Evolutionary conservation across 53 echinoderm and acorn worm genomes (phyloP).

Genomic region (Zoroaster sp.): DNA sequence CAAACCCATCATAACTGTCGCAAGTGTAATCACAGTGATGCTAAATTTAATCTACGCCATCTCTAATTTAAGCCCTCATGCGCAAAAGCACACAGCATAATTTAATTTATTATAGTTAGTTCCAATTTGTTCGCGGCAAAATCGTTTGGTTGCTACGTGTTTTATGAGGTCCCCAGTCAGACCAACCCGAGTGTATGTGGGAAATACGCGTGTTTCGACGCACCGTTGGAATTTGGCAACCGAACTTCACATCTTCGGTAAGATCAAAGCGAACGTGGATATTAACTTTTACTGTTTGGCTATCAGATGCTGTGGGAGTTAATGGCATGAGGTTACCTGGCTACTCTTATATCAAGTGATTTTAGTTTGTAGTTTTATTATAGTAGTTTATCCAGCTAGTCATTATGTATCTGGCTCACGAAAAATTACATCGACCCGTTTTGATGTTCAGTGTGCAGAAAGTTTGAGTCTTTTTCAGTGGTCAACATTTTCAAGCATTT

Average conservation of each 20-base stretch:
- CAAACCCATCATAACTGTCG: not conserved
- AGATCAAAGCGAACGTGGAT: not conserved
- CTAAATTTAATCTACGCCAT: not conserved
- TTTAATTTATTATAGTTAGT: constrained; percentile 3
- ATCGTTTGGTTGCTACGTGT: constrained; percentile 8
- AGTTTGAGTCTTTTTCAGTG: too few relatives aligned
- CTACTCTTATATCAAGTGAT: not conserved
- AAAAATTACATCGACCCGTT: too few relatives aligned
- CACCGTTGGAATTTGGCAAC: not conserved
- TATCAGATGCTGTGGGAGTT: not conserved
- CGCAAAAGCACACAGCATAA: not conserved
- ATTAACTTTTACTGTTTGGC: not conserved
- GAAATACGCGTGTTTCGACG: not conserved
- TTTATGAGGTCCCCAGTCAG: not conserved
- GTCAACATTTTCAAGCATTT: too few relatives aligned
- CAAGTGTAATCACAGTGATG: not conserved
- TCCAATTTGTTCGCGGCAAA: not conserved
- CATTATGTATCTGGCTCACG: not conserved
- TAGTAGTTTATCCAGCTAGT: not conserved
- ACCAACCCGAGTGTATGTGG: not conserved
- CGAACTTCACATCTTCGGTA: not conserved
- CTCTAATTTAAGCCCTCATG: not conserved
- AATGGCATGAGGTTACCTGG: not conserved
- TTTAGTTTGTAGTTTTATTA: not conserved
- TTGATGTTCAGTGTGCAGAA: too few relatives aligned